These are phyloP conservation scores for Merluccius polli DNA, from an alignment of 2,797 vertebrate genomes.

Conservation along the genomic window DNA sequence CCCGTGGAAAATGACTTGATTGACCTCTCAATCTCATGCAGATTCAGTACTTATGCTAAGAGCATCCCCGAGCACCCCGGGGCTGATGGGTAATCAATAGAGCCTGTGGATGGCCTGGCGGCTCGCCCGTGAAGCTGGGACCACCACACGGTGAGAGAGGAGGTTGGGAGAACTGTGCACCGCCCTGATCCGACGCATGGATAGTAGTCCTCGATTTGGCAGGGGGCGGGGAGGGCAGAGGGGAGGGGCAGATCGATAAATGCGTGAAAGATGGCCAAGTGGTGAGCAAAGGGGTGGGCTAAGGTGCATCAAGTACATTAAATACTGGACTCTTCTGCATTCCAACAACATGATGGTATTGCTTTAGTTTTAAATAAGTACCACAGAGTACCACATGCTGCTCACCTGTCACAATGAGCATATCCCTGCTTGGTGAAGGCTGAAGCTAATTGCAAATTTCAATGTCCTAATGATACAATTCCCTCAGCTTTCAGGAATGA, in stretches of 20 bases:
- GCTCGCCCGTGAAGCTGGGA: slow-evolving; percentile 18
- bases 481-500: neutral
- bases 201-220: slow-evolving; percentile 25
- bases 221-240: neutral
- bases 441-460: neutral
- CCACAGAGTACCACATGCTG: neutral
- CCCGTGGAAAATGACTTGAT: slow-evolving; percentile 34
- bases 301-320: neutral
- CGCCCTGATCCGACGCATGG: slow-evolving; percentile 12
- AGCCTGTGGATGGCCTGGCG: slow-evolving; percentile 26
- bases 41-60: slow-evolving; percentile 36
- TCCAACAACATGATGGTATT: neutral
- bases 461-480: neutral
- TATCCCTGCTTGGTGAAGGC: neutral
- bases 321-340: neutral
- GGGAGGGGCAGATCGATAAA: neutral
- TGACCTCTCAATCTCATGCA: slow-evolving; percentile 39
- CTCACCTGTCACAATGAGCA: neutral
- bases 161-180: slow-evolving; percentile 20
- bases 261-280: neutral
- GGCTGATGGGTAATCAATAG: slow-evolving; percentile 47
- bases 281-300: neutral
- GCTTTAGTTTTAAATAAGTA: neutral
- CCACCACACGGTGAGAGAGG: slow-evolving; percentile 7
- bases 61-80: slow-evolving; percentile 16